Percentiles rank a stretch among this genome's conserved stretches.
Conservation (phyloP, 2,797 vertebrate genomes). For the Pteropus rufus region DNA sequence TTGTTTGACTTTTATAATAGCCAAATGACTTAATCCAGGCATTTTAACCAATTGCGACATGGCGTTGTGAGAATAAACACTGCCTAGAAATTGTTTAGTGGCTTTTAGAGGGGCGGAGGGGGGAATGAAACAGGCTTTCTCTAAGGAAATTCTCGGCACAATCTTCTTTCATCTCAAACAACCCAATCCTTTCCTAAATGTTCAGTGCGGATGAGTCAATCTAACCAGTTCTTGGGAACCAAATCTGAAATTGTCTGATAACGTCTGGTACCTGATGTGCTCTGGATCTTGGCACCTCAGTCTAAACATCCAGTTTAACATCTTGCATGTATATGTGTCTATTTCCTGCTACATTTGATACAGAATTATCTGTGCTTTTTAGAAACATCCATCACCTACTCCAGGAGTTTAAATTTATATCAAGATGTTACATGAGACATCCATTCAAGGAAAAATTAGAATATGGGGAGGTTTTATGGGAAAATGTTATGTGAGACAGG, state of each 20-base stretch:
- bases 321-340: not conserved
- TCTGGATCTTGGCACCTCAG: not conserved
- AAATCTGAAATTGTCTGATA: not conserved
- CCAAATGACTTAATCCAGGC: not conserved
- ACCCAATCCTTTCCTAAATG: not conserved
- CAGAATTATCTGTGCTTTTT: conserved; percentile 40
- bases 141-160: not conserved
- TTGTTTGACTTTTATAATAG: not conserved
- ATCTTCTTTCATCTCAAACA: not conserved
- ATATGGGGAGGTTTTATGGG: not conserved
- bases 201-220: not conserved
- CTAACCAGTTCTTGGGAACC: not conserved
- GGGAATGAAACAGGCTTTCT: not conserved
- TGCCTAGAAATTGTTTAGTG: not conserved
- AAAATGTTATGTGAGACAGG: not conserved
- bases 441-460: conserved; percentile 28
- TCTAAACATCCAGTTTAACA: not conserved
- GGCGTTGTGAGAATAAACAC: not conserved
- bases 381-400: conserved; percentile 45
- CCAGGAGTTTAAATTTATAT: conserved; percentile 32
- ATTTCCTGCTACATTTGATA: conserved; percentile 27
- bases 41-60: not conserved
- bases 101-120: not conserved
- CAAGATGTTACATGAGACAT: conserved; percentile 3
- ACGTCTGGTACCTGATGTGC: not conserved